Evolutionary conservation across 2,888 invertebrate species (phyloP).

Genomic region (Cyaniris semiargus): DNA sequence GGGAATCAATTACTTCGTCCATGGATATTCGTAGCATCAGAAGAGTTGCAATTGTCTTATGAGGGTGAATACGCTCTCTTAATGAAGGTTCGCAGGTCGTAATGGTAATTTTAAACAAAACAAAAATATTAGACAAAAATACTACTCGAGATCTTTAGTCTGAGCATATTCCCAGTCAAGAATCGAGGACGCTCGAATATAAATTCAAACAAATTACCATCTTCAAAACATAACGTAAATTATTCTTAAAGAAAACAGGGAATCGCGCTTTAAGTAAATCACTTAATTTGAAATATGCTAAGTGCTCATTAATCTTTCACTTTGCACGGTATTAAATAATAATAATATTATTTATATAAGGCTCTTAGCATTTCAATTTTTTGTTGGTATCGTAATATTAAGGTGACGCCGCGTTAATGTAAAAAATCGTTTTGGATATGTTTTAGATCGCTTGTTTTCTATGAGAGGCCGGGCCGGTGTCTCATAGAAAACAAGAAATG

Average conservation of each 20-base stretch:
- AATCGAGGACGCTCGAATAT: not conserved
- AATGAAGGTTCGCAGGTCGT: no score
- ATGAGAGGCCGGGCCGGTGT: no score
- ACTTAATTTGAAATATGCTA: conserved; percentile 16
- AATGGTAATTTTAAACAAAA: not conserved
- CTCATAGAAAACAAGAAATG: no score
- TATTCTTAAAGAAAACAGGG: conserved; percentile 11
- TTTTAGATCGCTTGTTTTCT: no score
- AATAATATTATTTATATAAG: not conserved
- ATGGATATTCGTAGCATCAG: no score
- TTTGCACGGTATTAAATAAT: not conserved
- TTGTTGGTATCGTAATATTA: not conserved
- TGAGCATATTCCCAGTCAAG: not conserved
- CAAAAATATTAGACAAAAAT: not conserved
- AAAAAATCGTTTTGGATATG: no score
- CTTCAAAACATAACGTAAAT: conserved; percentile 19
- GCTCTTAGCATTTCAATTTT: not conserved
- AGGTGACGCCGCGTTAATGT: no score
- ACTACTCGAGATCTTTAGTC: not conserved
- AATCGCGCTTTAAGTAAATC: conserved; percentile 14
- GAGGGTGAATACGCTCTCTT: no score
- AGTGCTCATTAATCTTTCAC: conserved; percentile 21
- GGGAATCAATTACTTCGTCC: no score
- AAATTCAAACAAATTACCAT: conserved; percentile 19
- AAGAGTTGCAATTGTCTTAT: no score